phyloP scores from a whole-genome alignment of 2,797 vertebrate species.

The Crenuchus spilurus region DNA sequence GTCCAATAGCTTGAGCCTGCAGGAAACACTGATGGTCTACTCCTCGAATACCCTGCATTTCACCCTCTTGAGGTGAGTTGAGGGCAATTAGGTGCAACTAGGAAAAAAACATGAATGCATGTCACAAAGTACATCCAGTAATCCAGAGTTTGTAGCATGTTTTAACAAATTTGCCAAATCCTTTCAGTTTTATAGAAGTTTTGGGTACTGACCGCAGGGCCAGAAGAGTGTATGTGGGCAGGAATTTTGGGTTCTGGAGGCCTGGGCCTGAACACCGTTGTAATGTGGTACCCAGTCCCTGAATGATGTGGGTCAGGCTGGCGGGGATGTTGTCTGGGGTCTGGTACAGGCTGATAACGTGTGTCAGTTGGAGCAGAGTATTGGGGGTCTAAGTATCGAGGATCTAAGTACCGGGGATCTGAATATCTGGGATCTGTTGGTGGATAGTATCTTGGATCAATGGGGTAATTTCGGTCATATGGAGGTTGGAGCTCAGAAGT shows the following conservation, averaged over 20 bases:
- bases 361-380: slow-evolving; percentile 12
- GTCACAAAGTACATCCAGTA: background rate
- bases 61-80: slow-evolving; percentile 82
- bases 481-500: slow-evolving; percentile 50
- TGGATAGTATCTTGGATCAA: background rate
- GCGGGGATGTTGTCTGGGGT: slow-evolving; percentile 24
- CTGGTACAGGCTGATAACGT: slow-evolving; percentile 25
- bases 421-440: slow-evolving; percentile 60
- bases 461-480: slow-evolving; percentile 28
- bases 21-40: slow-evolving; percentile 91
- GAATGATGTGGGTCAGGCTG: slow-evolving; percentile 24
- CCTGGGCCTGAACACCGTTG: slow-evolving; percentile 60
- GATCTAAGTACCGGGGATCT: slow-evolving; percentile 43
- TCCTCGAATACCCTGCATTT: slow-evolving; percentile 87
- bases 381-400: slow-evolving; percentile 21
- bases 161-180: no score
- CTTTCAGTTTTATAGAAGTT: no score
- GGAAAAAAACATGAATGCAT: background rate
- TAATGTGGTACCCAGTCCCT: slow-evolving; percentile 53
- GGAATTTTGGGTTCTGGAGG: slow-evolving; percentile 51
- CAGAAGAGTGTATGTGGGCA: slow-evolving; percentile 67
- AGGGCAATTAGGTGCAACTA: slow-evolving; percentile 93
- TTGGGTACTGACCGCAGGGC: slow-evolving; percentile 66
- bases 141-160: no score
- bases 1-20: slow-evolving; percentile 87